These are phyloP conservation scores for Proterorhinus semilunaris DNA, from an alignment of 2,113 vertebrate genomes.

Conservation along the genomic window DNA sequence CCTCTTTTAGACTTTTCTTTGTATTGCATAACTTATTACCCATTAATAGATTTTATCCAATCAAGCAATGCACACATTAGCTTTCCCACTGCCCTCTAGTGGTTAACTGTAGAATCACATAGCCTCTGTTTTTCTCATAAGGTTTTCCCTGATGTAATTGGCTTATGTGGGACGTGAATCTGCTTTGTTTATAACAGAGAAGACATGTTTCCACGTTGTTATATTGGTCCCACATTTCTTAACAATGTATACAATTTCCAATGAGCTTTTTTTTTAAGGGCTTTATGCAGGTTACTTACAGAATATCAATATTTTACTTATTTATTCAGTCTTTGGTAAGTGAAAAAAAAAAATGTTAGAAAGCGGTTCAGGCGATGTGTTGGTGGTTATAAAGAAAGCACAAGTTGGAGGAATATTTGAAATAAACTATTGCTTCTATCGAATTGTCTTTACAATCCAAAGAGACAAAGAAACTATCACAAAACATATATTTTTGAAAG, in stretches of 20 bases:
- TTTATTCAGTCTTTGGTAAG: too few relatives aligned
- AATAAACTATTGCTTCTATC: too few relatives aligned
- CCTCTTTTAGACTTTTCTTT: not conserved
- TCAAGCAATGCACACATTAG: not conserved
- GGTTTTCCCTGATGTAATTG: not conserved
- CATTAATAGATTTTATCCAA: not conserved
- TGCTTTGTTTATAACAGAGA: not conserved
- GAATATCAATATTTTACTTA: not conserved
- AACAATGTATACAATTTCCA: not conserved
- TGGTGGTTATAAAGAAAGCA: too few relatives aligned
- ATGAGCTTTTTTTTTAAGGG: not conserved
- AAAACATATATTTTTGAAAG: too few relatives aligned
- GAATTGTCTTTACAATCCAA: too few relatives aligned
- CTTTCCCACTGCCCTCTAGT: not conserved
- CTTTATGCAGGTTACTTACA: not conserved
- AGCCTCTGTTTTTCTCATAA: slow-evolving; percentile 4
- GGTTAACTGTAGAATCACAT: not conserved
- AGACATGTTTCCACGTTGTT: not conserved
- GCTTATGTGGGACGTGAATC: not conserved
- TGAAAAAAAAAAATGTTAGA: too few relatives aligned
- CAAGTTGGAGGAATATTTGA: too few relatives aligned
- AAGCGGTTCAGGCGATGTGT: too few relatives aligned
- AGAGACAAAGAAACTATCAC: too few relatives aligned
- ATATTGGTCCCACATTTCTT: not conserved
- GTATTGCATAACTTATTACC: not conserved